Percentiles rank a stretch among this genome's conserved stretches.
Conservation (phyloP, 2,113 vertebrate species). For the Aegotheles bennettii region DNA sequence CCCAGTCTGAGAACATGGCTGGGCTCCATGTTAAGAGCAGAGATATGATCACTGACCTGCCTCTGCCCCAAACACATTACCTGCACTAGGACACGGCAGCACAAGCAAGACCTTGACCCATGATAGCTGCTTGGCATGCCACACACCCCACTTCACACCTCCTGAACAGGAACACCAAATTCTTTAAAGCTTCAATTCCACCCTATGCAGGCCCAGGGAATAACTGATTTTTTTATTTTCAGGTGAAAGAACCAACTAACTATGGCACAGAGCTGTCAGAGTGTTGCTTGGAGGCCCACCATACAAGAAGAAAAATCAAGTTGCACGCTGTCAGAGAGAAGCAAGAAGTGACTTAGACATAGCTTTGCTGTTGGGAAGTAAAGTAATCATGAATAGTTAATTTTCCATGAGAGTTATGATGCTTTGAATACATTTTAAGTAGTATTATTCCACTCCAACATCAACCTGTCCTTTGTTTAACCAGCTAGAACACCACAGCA, state of each 20-base stretch:
- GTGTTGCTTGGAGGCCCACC: background rate
- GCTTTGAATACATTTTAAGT: background rate
- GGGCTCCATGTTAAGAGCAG: background rate
- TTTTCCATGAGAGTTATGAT: background rate
- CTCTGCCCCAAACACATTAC: fast-evolving
- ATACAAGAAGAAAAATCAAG: background rate
- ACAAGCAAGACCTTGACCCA: fast-evolving
- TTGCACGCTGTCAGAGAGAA: background rate
- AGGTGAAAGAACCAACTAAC: background rate
- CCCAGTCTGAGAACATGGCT: background rate
- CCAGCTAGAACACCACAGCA: background rate
- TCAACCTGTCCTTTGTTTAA: background rate
- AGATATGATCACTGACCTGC: background rate
- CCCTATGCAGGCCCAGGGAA: background rate
- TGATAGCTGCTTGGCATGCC: background rate
- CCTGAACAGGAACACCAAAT: background rate
- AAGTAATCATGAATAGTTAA: background rate
- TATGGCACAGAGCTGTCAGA: background rate
- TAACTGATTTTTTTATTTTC: background rate
- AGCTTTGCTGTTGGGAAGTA: background rate
- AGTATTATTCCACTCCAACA: background rate
- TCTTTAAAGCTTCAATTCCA: background rate
- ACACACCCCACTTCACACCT: background rate
- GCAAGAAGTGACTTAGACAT: background rate
- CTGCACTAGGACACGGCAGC: background rate